Conservation (phyloP, 1,140 invertebrate genomes). For the Triops longicaudatus region DNA sequence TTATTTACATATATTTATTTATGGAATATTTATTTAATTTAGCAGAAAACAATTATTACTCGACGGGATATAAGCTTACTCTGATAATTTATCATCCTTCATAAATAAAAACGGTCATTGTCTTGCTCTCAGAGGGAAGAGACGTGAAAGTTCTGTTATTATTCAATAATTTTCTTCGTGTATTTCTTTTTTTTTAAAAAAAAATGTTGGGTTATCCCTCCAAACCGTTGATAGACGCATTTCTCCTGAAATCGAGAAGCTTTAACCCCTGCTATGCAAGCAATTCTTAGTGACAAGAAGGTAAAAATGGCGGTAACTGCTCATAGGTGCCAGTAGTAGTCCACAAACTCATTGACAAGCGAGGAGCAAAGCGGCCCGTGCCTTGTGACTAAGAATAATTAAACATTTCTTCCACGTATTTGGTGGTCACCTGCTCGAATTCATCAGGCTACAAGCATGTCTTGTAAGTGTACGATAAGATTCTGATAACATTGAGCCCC, state of each 20-base stretch:
- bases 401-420: background rate
- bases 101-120: too few relatives aligned
- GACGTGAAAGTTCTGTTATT: too few relatives aligned
- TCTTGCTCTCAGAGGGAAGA: too few relatives aligned
- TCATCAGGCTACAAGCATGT: background rate
- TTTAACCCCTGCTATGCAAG: background rate
- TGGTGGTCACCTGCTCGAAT: conserved; percentile 12
- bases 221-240: too few relatives aligned
- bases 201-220: too few relatives aligned
- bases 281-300: background rate
- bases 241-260: too few relatives aligned
- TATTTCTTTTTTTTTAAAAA: too few relatives aligned
- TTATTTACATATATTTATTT: background rate
- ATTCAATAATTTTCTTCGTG: too few relatives aligned
- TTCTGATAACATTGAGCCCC: background rate
- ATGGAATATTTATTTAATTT: too few relatives aligned
- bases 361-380: conserved; percentile 5
- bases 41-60: too few relatives aligned
- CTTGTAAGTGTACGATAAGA: background rate
- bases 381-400: background rate
- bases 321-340: background rate
- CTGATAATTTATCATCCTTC: too few relatives aligned
- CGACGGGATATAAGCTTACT: too few relatives aligned
- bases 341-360: conserved; percentile 11
- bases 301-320: background rate